Base-by-base conservation (phyloP, 2,888 invertebrate genomes). In the Ectemnius continuus region DNA sequence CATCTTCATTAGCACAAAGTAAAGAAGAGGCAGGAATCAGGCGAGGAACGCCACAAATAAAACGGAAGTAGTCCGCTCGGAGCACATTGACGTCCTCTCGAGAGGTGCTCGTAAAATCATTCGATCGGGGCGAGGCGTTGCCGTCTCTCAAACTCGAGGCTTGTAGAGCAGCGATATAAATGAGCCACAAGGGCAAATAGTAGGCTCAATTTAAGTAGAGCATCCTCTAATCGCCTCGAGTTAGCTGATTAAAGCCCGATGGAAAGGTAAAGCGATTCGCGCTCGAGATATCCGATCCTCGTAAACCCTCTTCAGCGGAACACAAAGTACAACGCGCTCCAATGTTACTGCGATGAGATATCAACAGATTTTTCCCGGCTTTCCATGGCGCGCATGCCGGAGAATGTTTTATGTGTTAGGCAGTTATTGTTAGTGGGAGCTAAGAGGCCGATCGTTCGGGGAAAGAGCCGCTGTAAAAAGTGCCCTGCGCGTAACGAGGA, bases 401-500 rank as follows among this genome's bases (percentile, higher is more conserved):
- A 36, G 36, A 36, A 36, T 11, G 36, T 36, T 36, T 36, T 36
- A 36, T 36, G 11, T 11, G 11, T 5, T 5, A 11, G 5, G 8
- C 36, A 6, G 8, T 36, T 36, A 36, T 36, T 8, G 36, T 36
- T 36, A 11, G 36, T 11, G 23, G 23, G 36, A 36, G 11, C 36
- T 23, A 2, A 8, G 1, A 36, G 8, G 11, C 36, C 8, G 36
- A 75, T 64, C 63, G 76, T 78, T 82, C 76, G 72, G 57, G 67
- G 82, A 82, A 82, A 82, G 70, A 64, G 58, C 69, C 48, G 61
- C 70, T 47, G 72, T 76, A 78, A 82, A 80, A 80, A 82, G 45
- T 36, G 36, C 1, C 11, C 65, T 48, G 2, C 23, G 23, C 23
- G 23, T 23, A 23, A 23, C 3, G 23, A 23, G 23, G 23, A 23